These are phyloP conservation scores for Hyperoplus immaculatus DNA, from an alignment of 2,797 vertebrate species.

Conservation along the genomic window DNA sequence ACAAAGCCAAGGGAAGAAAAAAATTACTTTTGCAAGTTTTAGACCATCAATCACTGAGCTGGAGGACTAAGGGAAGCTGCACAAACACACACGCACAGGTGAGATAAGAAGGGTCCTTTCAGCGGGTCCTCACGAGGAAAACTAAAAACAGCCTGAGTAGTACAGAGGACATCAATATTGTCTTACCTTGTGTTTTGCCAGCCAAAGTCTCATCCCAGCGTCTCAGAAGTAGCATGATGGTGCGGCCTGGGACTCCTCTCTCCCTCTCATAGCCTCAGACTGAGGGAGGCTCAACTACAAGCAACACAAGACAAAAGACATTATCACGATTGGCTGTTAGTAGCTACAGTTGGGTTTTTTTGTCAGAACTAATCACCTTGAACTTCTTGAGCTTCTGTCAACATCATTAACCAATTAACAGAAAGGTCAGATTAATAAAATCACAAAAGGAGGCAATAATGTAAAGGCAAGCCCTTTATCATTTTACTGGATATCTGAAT, in stretches of 20 bases:
- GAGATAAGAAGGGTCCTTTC: slow-evolving; percentile 56
- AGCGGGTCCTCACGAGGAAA: neutral
- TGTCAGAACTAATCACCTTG: slow-evolving; percentile 41
- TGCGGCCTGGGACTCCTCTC: slow-evolving; percentile 83
- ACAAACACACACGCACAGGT: slow-evolving; percentile 35
- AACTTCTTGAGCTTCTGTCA: slow-evolving; percentile 39
- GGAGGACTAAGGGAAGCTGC: slow-evolving; percentile 34
- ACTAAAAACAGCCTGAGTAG: slow-evolving; percentile 8
- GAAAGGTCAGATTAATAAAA: slow-evolving; percentile 62
- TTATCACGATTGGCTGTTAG: slow-evolving; percentile 1
- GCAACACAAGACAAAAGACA: slow-evolving; percentile 28
- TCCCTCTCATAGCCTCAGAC: slow-evolving; percentile 88
- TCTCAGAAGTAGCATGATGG: slow-evolving; percentile 89
- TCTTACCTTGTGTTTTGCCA: slow-evolving; percentile 86
- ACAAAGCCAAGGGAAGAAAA: slow-evolving; percentile 19
- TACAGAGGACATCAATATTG: slow-evolving; percentile 35
- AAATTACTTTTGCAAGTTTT: slow-evolving; percentile 47
- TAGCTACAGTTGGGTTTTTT: neutral
- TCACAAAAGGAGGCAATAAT: slow-evolving; percentile 23
- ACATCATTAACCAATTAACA: slow-evolving; percentile 36
- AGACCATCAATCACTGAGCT: slow-evolving; percentile 68
- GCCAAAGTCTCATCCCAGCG: slow-evolving; percentile 85
- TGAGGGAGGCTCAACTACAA: slow-evolving; percentile 78
- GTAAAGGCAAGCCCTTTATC: slow-evolving; percentile 32
- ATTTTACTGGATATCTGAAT: neutral